These are phyloP conservation scores for Gryon sp. DNA, from an alignment of 1,140 invertebrate genomes.

Conservation along the genomic window DNA sequence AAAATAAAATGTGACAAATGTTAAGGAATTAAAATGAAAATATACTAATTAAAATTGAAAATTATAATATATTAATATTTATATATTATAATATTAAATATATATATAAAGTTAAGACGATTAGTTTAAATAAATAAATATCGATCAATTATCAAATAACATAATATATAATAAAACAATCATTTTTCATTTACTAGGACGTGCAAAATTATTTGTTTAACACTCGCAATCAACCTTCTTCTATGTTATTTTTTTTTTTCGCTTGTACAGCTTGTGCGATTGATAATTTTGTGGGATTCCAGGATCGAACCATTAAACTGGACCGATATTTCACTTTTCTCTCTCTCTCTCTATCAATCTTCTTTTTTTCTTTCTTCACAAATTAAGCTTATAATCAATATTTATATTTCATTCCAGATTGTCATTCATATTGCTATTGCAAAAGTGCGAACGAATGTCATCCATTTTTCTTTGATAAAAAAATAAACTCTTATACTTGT, in stretches of 20 bases:
- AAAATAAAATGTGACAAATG: no score
- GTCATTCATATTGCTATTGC: constrained; percentile 73
- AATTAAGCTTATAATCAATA: constrained; percentile 76
- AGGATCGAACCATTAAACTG: constrained; percentile 52
- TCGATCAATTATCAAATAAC: no score
- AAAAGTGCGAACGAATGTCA: constrained; percentile 68
- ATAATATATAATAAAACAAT: no score
- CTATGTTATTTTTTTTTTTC: constrained; percentile 47
- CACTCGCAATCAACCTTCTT: constrained; percentile 40
- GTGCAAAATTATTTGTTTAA: no score
- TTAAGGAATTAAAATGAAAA: no score
- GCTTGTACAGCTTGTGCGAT: constrained; percentile 54
- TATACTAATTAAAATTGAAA: no score
- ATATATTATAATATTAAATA: no score
- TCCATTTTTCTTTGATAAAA: constrained; percentile 60
- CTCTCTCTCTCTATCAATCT: no score
- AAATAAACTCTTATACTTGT: constrained; percentile 62
- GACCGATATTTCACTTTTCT: constrained; percentile 42
- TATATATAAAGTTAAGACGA: no score
- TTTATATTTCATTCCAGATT: constrained; percentile 80
- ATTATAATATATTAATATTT: no score
- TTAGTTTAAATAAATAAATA: no score
- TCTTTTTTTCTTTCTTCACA: constrained; percentile 17
- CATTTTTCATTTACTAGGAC: no score
- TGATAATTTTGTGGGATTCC: constrained; percentile 39